Conservation (phyloP, 2,888 invertebrate genomes). For the Lochmaea capreae region DNA sequence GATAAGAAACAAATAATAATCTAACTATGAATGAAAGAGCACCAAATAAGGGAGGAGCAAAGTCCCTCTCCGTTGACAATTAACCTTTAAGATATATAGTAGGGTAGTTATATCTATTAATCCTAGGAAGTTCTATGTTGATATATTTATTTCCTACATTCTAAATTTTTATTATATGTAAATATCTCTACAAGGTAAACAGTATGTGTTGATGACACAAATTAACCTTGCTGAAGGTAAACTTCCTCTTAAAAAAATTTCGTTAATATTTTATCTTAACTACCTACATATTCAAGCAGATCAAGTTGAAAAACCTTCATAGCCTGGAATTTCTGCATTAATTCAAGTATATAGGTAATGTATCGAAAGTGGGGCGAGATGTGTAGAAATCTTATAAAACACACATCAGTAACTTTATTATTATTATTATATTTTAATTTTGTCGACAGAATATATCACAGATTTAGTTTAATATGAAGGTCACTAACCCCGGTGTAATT, state of each 20-base stretch:
- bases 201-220: not conserved
- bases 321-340: not conserved
- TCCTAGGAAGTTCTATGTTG: too few relatives aligned
- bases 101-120: too few relatives aligned
- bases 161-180: not conserved
- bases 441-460: not conserved
- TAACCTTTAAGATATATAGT: too few relatives aligned
- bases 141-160: too few relatives aligned
- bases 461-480: not conserved
- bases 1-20: too few relatives aligned
- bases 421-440: not conserved
- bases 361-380: not conserved
- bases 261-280: not conserved
- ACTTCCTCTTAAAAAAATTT: not conserved
- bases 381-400: not conserved
- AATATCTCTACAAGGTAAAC: constrained; percentile 2
- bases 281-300: not conserved
- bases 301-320: constrained; percentile 6
- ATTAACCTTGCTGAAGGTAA: constrained; percentile 5
- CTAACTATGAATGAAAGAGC: too few relatives aligned
- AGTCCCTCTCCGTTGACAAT: too few relatives aligned
- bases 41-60: too few relatives aligned
- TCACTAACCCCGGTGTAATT: not conserved
- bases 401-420: not conserved
- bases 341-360: not conserved